Evolutionary conservation across 2,113 vertebrate genomes (phyloP).

Genomic region (Dermatemys mawii): DNA sequence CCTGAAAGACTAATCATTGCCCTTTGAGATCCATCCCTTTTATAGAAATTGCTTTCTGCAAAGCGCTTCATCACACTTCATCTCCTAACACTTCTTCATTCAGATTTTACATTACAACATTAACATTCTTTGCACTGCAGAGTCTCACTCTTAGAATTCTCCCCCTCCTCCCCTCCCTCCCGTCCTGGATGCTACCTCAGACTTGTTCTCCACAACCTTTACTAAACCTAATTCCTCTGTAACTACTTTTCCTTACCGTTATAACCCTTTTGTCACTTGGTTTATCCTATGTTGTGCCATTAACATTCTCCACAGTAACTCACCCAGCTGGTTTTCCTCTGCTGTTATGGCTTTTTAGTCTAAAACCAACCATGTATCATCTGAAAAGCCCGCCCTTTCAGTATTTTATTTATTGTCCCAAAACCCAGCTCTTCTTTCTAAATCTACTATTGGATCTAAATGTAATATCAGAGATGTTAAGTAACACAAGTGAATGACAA

Average conservation of each 20-base stretch:
- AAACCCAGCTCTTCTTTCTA: background rate
- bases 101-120: conserved; percentile 4
- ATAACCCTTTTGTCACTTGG: background rate
- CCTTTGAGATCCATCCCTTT: conserved; percentile 4
- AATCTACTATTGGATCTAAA: background rate
- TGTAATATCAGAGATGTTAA: background rate
- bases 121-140: background rate
- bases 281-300: background rate
- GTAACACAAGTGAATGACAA: background rate
- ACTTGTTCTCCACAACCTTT: background rate
- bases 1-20: background rate
- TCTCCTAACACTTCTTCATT: background rate
- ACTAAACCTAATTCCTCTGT: conserved; percentile 3
- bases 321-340: background rate
- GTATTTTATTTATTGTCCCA: background rate
- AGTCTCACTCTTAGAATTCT: background rate
- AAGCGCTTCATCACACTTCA: conserved; percentile 1
- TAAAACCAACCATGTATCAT: background rate
- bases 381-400: background rate
- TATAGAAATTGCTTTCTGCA: conserved; percentile 13
- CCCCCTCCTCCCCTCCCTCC: no score
- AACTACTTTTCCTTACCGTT: background rate
- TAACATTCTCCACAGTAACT: conserved; percentile 1
- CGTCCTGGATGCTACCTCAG: background rate
- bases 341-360: background rate